Evolutionary conservation across 1,140 invertebrate genomes (phyloP).

Genomic region (Drosophila asahinai): DNA sequence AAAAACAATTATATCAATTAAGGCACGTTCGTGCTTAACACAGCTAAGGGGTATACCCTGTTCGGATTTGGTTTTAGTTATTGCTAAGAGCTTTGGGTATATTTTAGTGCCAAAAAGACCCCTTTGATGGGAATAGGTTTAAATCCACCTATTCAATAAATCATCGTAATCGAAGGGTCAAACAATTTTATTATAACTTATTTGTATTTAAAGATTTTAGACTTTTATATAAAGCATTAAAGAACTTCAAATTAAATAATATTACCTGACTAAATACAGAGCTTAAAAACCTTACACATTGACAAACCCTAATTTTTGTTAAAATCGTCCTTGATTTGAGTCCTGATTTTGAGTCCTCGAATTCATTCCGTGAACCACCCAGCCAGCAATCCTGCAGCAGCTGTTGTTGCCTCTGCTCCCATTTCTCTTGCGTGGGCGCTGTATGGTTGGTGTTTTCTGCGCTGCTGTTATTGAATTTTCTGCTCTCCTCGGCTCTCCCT

Average conservation of each 20-base stretch:
- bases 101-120: too few species aligned
- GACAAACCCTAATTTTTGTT: not conserved
- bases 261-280: not conserved
- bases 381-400: conserved; percentile 30
- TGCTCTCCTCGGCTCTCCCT: conserved; percentile 17
- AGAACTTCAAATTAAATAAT: too few species aligned
- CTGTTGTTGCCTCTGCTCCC: conserved; percentile 37
- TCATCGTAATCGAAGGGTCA: too few species aligned
- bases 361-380: not conserved
- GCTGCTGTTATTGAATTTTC: conserved; percentile 68
- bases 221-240: not conserved
- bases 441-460: conserved; percentile 38
- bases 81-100: too few species aligned
- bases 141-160: too few species aligned
- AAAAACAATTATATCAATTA: too few species aligned
- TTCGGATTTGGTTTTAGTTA: too few species aligned
- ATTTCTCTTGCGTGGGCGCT: conserved; percentile 35
- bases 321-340: not conserved
- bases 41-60: too few species aligned
- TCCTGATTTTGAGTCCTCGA: conserved; percentile 27
- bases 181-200: too few species aligned
- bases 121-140: too few species aligned
- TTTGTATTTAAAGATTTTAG: too few species aligned
- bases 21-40: too few species aligned
- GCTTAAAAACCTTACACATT: not conserved